These are phyloP conservation scores for Theristicus caerulescens DNA, from an alignment of 2,113 vertebrate genomes.

Conservation along the genomic window DNA sequence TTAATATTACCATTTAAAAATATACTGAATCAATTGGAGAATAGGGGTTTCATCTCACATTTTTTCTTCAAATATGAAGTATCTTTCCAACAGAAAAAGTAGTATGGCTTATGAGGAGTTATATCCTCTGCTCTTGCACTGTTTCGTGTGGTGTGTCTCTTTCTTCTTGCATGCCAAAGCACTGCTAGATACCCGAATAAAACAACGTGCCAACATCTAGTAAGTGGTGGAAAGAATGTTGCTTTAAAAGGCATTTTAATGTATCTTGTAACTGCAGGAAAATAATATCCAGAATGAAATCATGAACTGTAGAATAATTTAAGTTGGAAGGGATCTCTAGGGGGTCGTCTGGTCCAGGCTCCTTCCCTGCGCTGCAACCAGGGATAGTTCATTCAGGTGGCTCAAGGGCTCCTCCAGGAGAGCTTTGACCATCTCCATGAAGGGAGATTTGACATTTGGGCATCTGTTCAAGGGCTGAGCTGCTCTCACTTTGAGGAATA, in stretches of 20 bases:
- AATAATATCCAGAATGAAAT: neutral
- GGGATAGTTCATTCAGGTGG: neutral
- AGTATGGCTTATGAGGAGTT: neutral
- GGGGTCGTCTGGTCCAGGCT: neutral
- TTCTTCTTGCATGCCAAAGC: neutral
- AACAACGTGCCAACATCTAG: neutral
- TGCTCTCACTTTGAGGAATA: neutral
- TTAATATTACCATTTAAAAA: neutral
- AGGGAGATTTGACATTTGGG: neutral
- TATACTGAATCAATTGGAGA: neutral
- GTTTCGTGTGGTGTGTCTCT: neutral
- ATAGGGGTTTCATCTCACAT: neutral
- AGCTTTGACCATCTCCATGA: neutral
- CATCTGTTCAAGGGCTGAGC: neutral
- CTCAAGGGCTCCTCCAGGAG: neutral
- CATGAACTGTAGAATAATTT: neutral
- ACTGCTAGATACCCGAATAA: neutral
- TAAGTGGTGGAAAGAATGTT: neutral
- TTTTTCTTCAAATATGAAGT: neutral
- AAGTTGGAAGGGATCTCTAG: neutral
- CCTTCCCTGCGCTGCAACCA: neutral
- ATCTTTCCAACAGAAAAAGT: neutral
- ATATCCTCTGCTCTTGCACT: neutral
- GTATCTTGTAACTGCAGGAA: neutral
- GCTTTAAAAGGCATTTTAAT: neutral